Base-by-base conservation (phyloP, 1,140 invertebrate species). In the Rhopalosiphum padi region DNA sequence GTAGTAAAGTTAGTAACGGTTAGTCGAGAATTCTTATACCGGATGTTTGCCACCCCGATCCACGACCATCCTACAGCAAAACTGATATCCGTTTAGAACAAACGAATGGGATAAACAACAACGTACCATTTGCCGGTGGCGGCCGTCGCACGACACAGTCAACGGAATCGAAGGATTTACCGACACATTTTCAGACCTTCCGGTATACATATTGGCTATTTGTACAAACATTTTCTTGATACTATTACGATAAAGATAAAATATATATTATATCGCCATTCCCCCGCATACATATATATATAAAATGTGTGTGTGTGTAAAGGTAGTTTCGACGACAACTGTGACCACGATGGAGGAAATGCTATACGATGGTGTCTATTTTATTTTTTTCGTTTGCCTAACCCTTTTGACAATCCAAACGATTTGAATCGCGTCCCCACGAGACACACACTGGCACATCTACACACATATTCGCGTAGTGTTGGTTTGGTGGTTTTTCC, bases 11-110 rank as follows among this genome's bases (percentile, higher is more conserved):
- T 35, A n/a, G 51, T 53, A 89, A 89, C 51, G 51, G 60, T 92
- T 83, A 85, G 83, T 82, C 77, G 60, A 77, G 91, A 92, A 85
- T 92, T 92, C 91, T 92, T 92, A 55, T 89, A 92, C 91, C 91
- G 91, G 91, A 83, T 48, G 25, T 60, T 90, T n/a, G 60, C 43
- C 35, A 15, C 51, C n/a, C 35, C 51, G 30, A 8, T 9, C 53
- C 35, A 3, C 8, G 23, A 5, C 68, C 2, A 4, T 2, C 30
- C 90, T 18, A 15, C 21, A 0, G n/a, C 68, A 30, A 92, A 92
- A 92, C 91, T 55, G 91, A 92, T 92, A 92, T 92, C 77, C 91
- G 60, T 92, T 92, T 83, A 51, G 68, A 37, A 92, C n/a, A 92
- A 92, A 92, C 68, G 60, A n/a, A 41, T 35, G 86, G 83, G 22